Evolutionary conservation across 2,888 invertebrate genomes (phyloP).

Genomic region (Plagiodera versicolora): DNA sequence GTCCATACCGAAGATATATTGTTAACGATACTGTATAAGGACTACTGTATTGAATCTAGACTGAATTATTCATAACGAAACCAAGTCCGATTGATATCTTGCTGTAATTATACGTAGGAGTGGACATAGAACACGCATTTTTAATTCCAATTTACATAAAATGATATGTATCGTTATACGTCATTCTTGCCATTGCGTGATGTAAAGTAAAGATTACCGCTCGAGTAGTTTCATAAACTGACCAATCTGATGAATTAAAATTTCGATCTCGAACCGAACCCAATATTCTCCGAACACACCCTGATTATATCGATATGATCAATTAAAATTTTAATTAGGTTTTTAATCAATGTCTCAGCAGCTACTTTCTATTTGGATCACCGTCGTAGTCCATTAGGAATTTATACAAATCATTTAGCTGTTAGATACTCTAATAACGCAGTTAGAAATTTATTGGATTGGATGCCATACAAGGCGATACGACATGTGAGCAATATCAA

Average conservation of each 20-base stretch:
- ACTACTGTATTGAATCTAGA: background rate
- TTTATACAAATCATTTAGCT: background rate
- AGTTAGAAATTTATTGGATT: background rate
- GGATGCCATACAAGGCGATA: background rate
- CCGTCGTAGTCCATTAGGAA: background rate
- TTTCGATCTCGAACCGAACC: constrained; percentile 8
- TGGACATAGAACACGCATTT: constrained; percentile 14
- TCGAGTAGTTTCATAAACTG: constrained; percentile 6
- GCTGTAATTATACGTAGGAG: constrained; percentile 15
- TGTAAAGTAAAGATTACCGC: constrained; percentile 4
- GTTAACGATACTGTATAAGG: too few relatives aligned
- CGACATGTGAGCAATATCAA: background rate
- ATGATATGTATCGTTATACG: constrained; percentile 15
- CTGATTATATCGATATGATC: constrained; percentile 20
- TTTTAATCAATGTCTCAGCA: background rate
- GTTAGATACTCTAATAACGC: background rate
- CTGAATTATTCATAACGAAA: background rate
- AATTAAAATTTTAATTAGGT: constrained; percentile 24
- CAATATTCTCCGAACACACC: constrained; percentile 18
- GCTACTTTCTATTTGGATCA: constrained; percentile 1
- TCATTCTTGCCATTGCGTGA: constrained; percentile 7
- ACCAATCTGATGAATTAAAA: background rate
- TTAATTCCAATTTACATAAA: constrained; percentile 23
- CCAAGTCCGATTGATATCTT: background rate
- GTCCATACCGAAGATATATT: too few relatives aligned